Conservation (phyloP, 2,888 invertebrate genomes). For the Pachymerium ferrugineum region DNA sequence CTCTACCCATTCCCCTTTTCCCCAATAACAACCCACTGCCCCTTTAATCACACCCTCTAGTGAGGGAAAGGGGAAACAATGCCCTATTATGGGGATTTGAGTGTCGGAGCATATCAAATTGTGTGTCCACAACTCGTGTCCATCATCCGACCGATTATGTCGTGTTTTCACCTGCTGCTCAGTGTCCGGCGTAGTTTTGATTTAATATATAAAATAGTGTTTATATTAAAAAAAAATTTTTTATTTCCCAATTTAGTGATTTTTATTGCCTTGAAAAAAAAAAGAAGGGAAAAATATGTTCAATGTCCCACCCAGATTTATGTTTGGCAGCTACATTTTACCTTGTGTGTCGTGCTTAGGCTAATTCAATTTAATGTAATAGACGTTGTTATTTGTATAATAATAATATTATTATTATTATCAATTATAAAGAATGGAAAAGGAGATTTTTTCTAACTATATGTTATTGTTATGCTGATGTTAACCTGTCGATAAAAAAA, state of each 20-base stretch:
- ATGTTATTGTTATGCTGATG: slow-evolving; percentile 7
- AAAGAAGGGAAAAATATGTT: not conserved
- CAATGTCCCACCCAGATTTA: slow-evolving; percentile 24
- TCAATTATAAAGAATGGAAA: not conserved
- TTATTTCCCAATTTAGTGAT: no score
- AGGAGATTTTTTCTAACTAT: not conserved
- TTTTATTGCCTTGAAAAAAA: slow-evolving; percentile 1
- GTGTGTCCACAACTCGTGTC: not conserved
- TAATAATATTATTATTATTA: not conserved
- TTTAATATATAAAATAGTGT: no score
- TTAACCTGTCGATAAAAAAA: not conserved
- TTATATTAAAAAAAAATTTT: no score
- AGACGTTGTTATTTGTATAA: slow-evolving; percentile 2
- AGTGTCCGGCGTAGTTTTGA: slow-evolving; percentile 24
- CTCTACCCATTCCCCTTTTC: not conserved
- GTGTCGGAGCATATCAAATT: not conserved
- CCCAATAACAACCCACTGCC: no score
- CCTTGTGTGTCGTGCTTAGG: slow-evolving; percentile 22
- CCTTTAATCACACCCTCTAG: not conserved
- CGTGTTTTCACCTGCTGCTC: slow-evolving; percentile 25
- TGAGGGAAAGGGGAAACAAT: not conserved
- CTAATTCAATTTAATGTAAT: slow-evolving; percentile 9
- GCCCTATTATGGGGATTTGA: not conserved
- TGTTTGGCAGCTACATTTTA: slow-evolving; percentile 24
- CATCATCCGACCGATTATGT: not conserved